Percentiles rank a stretch among this genome's conserved stretches.
These are phyloP conservation scores for Latrodectus hesperus DNA, from an alignment of 2,888 invertebrate species.

Conservation along the genomic window DNA sequence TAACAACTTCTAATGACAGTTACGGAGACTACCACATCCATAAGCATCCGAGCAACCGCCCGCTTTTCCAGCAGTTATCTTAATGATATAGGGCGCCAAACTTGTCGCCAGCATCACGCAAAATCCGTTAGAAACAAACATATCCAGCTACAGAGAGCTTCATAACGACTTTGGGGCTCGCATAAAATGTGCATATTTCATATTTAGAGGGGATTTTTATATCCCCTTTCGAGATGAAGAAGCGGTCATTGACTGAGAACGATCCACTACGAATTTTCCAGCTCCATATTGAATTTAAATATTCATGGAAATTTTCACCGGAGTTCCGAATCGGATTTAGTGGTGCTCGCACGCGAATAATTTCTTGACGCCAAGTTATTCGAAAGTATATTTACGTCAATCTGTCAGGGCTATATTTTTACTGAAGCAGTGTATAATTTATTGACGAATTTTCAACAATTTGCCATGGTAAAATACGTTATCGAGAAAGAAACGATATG, in stretches of 20 bases:
- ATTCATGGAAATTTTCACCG: constrained; percentile 39
- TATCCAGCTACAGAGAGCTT: background rate
- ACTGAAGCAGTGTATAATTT: constrained; percentile 10
- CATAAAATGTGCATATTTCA: constrained; percentile 44
- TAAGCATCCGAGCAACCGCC: too few relatives aligned
- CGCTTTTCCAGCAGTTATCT: constrained; percentile 2
- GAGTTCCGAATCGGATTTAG: constrained; percentile 24
- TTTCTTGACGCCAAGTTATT: background rate
- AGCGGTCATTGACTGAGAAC: background rate
- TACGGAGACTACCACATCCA: too few relatives aligned
- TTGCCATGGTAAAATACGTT: constrained; percentile 26
- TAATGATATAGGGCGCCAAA: constrained; percentile 10
- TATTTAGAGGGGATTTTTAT: constrained; percentile 21
- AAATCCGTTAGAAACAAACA: constrained; percentile 13
- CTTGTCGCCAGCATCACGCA: constrained; percentile 2
- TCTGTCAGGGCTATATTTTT: background rate
- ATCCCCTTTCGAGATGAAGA: background rate
- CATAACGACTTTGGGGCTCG: constrained; percentile 24
- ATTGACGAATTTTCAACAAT: constrained; percentile 28
- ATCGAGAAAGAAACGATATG: constrained; percentile 20
- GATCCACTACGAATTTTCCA: background rate
- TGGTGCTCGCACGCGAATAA: constrained; percentile 1
- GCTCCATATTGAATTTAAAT: constrained; percentile 53
- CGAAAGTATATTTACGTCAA: background rate
- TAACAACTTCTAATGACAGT: too few relatives aligned